A percentile compares a stretch with the other conserved stretches of the same genome.
phyloP scores from a whole-genome alignment of 2,797 vertebrate genomes.

The Lagocephalus sceleratus region DNA sequence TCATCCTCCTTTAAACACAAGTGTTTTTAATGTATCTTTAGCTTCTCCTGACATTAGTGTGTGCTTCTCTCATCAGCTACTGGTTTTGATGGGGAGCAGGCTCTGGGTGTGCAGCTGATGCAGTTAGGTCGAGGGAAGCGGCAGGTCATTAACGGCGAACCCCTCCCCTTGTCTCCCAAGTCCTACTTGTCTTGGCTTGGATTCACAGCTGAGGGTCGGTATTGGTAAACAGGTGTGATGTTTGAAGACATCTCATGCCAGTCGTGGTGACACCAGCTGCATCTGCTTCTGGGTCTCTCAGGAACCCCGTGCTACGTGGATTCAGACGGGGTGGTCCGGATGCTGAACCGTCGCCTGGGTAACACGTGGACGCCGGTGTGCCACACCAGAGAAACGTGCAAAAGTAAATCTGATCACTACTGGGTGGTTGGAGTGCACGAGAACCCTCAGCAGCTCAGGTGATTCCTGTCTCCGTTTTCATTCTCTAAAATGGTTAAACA shows the following conservation, averaged over 20 bases:
- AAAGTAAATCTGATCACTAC: conserved; percentile 90
- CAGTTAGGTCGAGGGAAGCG: conserved; percentile 80
- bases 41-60: not conserved
- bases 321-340: conserved; percentile 84
- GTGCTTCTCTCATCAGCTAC: conserved; percentile 58
- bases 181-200: conserved; percentile 88
- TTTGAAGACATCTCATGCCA: not conserved
- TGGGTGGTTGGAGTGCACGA: conserved; percentile 95
- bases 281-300: conserved; percentile 39
- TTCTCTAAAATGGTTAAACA: not conserved
- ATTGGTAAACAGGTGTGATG: not conserved
- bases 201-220: conserved; percentile 90
- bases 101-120: conserved; percentile 87
- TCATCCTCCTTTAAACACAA: not conserved
- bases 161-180: conserved; percentile 83
- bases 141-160: conserved; percentile 81
- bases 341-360: conserved; percentile 89
- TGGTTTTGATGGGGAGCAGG: conserved; percentile 92
- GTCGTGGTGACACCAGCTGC: not conserved
- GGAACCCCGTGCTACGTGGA: conserved; percentile 90
- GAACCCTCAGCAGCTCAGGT: conserved; percentile 95
- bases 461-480: not conserved
- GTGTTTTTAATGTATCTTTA: too few relatives aligned
- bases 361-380: conserved; percentile 90
- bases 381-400: conserved; percentile 88